Evolutionary conservation across 2,113 vertebrate genomes (phyloP).

Genomic region (Tonatia bakeri): DNA sequence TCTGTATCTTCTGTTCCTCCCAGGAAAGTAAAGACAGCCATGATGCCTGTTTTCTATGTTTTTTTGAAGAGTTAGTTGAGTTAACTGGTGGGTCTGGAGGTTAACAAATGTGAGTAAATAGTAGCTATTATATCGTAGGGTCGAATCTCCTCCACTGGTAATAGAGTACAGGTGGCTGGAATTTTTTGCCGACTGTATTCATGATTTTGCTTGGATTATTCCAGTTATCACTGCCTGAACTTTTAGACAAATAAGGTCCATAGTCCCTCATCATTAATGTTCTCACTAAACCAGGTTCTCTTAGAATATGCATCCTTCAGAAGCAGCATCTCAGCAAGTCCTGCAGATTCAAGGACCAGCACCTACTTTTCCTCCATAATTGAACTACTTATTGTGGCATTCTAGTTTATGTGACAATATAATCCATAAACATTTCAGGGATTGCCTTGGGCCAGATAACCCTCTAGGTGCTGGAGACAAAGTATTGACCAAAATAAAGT

Average conservation of each 20-base stretch:
- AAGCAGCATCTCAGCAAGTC: not conserved
- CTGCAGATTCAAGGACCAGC: accelerated
- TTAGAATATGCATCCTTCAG: not conserved
- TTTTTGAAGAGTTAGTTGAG: not conserved
- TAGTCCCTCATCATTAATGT: not conserved
- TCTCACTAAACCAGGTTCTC: not conserved
- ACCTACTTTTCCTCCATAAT: not conserved
- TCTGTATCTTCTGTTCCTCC: not conserved
- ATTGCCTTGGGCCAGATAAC: not conserved
- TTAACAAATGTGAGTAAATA: not conserved
- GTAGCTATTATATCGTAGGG: not conserved
- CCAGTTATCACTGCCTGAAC: not conserved
- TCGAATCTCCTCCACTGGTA: not conserved
- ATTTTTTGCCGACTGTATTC: not conserved
- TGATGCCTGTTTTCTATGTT: not conserved
- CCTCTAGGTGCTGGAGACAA: not conserved
- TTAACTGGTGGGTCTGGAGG: not conserved
- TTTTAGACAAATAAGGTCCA: not conserved
- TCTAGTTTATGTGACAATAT: not conserved
- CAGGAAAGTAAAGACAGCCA: not conserved
- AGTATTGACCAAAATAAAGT: not conserved
- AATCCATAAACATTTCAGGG: not conserved
- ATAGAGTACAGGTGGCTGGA: not conserved
- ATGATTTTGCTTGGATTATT: not conserved
- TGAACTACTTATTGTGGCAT: not conserved